Base-by-base conservation (phyloP, 1,140 invertebrate genomes). In the Caenorhabditis inopinata region DNA sequence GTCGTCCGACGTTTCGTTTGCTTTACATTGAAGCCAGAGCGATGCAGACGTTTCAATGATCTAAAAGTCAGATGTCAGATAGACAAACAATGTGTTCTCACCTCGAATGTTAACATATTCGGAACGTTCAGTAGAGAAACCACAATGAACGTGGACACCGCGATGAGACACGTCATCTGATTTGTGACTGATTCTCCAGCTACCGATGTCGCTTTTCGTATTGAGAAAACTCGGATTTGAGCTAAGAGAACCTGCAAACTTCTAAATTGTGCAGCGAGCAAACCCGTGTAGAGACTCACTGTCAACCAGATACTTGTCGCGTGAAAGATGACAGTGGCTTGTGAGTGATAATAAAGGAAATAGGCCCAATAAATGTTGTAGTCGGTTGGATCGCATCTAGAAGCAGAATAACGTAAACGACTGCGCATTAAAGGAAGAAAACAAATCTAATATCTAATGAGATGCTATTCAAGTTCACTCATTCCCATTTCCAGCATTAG, bases 91-190 rank as follows among this genome's bases (percentile, higher is more conserved):
- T 2, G 23, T 53, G 21, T 18, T 23, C 21, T 62, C 29, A 85
- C 85, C 74, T 87, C 85, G 75, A 88, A 88, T 14, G 86, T 87
- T 11, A 87, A 25, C 79, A 87, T 88, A 73, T 87, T 87, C 14
- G 86, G 87, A 75, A 88, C 47, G 76, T 87, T 87, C 14, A 87
- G 79, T 38, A 81, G 46, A 23, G 62, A 76, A 82, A 87, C 87
- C 3, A 85, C 77, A 38, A 84, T 53, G 16, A 78, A 82, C 32
- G 86, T 87, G 5, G 83, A 38, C 11, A 88, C 62, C 25, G 84
- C 82, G 27, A 87, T 49, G 9, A 87, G 27, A 16, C 77, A 84
- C 4, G 84, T 88, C 38, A 80, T 84, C n/a, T 81, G 38, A 74
- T 81, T 81, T 9, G 85, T 83, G 16, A 87, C 82, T 14, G 75